Evolutionary conservation across 2,888 invertebrate species (phyloP), one percentile per base, ranked within the genome.

Genomic region (Listrodromus nycthemerus): DNA sequence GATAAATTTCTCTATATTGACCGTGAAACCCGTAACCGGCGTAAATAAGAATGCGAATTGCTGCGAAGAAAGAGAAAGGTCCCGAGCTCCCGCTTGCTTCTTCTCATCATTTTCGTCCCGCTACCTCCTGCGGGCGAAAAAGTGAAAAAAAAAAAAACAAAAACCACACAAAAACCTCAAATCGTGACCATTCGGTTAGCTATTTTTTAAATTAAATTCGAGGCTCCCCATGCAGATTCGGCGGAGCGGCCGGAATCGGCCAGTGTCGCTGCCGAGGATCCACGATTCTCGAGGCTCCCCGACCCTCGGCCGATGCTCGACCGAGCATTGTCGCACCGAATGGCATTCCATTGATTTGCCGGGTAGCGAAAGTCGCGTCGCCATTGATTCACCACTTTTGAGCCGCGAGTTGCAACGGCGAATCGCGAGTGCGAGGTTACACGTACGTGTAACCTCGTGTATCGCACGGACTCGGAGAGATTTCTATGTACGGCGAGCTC

Each of bases 1-100:
- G 90, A 92, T 91, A 92, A 92, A 92, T 92, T 92, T 91, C 87
- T 87, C 89, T 87, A 89, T 91, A 91, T 90, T 89, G 88, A 88
- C 88, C 90, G 90, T 88, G 88, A 91, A 89, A 91, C 87, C 78
- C 85, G 87, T 87, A 87, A 85, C 90, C 88, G 86, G 85, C 88
- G 88, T 86, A 90, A 90, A 90, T 91, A 89, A 90, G 87, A 88
- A 91, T 91, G 90, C 89, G 90, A 91, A 91, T 91, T 74, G 52
- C 52, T 16, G 48, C 55, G 45, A 48, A 48, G 30, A 37, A 58
- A 73, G 19, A 13, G 33, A 66, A 10, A 3, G 52, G 41, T 33
- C 21, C 30, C 16, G 21, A 19, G 45, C 33, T 21, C 24, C 45
- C 19, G 13, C 41, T 65, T 48, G 41, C n/a, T 21, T 45, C 16